Conservation (phyloP, 2,113 vertebrate genomes). For the Marcusenius ussheri region DNA sequence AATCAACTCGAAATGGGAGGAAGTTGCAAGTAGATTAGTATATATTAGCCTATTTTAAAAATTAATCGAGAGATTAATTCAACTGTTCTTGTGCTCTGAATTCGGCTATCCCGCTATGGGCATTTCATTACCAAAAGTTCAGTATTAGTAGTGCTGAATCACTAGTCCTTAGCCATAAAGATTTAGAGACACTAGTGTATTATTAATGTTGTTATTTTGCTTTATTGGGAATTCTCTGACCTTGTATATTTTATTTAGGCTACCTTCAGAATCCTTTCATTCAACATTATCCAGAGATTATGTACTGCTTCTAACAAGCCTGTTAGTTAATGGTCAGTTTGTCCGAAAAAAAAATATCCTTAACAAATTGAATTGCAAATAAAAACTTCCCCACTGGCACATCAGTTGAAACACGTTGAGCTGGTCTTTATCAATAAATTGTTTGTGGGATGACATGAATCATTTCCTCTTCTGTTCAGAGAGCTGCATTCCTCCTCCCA, state of each 20-base stretch:
- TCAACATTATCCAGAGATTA: neutral
- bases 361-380: neutral
- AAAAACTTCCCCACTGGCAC: neutral
- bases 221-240: neutral
- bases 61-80: neutral
- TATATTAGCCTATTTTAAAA: neutral
- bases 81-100: neutral
- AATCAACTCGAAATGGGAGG: neutral
- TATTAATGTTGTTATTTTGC: neutral
- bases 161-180: neutral
- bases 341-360: neutral
- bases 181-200: neutral
- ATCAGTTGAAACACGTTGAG: neutral
- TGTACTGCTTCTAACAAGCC: neutral
- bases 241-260: neutral
- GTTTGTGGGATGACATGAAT: neutral
- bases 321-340: neutral
- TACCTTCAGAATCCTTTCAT: neutral
- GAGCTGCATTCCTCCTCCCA: neutral
- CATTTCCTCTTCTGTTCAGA: neutral
- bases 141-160: neutral
- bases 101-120: neutral
- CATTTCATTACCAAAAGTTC: neutral
- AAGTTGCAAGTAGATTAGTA: neutral
- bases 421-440: neutral